These are phyloP conservation scores for Sterna hirundo DNA, from an alignment of 2,113 vertebrate genomes.

Conservation along the genomic window DNA sequence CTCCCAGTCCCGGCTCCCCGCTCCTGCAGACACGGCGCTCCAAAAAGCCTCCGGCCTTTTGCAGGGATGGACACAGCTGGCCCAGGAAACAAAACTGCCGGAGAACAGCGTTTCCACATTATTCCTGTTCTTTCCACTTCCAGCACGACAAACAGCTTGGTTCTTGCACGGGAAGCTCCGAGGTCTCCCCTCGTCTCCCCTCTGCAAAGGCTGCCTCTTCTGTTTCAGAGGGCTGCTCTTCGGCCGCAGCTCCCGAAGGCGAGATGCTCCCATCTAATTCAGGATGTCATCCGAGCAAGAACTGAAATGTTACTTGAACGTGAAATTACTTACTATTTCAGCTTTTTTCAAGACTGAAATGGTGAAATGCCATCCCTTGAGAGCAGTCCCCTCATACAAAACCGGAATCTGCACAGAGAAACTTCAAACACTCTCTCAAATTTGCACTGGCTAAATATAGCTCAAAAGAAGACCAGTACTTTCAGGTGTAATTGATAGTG, in stretches of 20 bases:
- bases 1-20: neutral
- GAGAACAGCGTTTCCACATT: neutral
- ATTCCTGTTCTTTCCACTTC: neutral
- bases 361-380: neutral
- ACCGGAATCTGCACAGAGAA: accelerated
- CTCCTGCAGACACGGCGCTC: neutral
- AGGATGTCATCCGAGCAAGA: neutral
- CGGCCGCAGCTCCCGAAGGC: accelerated
- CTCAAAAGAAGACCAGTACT: neutral
- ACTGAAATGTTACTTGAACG: neutral
- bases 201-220: neutral
- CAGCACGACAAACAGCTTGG: neutral
- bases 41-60: neutral
- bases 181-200: neutral
- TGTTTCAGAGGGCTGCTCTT: neutral
- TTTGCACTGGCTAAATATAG: neutral
- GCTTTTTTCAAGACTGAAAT: neutral
- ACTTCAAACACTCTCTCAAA: neutral
- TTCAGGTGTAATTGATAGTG: neutral
- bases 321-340: neutral
- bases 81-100: neutral
- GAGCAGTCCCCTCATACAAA: neutral
- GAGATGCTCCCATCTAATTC: neutral
- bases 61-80: neutral
- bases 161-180: accelerated